Percentiles rank a stretch among this genome's conserved stretches.
phyloP scores from a whole-genome alignment of 2,797 vertebrate species.

The Danio tinwini region DNA sequence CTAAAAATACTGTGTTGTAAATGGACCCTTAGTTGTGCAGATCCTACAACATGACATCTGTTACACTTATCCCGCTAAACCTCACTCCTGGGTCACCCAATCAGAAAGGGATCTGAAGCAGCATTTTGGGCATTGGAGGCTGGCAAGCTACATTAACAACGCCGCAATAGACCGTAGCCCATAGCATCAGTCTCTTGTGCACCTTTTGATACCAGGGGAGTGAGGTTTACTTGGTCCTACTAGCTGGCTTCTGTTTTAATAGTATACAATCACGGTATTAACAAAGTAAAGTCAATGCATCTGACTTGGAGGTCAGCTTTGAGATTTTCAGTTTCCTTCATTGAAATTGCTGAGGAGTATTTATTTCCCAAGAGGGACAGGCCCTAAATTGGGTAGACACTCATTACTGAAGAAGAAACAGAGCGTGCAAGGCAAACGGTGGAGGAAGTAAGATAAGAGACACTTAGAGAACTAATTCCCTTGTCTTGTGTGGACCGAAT shows the following conservation, averaged over 20 bases:
- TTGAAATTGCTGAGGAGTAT: slow-evolving; percentile 72
- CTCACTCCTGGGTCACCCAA: too few relatives aligned
- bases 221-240: too few relatives aligned
- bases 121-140: too few relatives aligned
- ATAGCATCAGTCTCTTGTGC: too few relatives aligned
- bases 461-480: slow-evolving; percentile 80
- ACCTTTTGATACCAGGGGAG: too few relatives aligned
- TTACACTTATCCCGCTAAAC: too few relatives aligned
- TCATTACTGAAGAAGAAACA: slow-evolving; percentile 81
- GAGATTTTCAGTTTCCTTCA: slow-evolving; percentile 73
- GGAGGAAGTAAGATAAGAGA: slow-evolving; percentile 79
- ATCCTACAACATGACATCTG: too few relatives aligned
- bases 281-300: slow-evolving; percentile 71
- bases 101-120: too few relatives aligned
- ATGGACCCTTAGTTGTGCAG: too few relatives aligned
- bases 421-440: slow-evolving; percentile 73
- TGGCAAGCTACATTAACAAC: too few relatives aligned
- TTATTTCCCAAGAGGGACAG: slow-evolving; percentile 70
- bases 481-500: slow-evolving; percentile 73
- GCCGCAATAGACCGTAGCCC: too few relatives aligned
- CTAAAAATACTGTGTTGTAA: too few relatives aligned
- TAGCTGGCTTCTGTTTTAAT: background rate
- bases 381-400: slow-evolving; percentile 81
- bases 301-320: slow-evolving; percentile 50
- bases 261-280: slow-evolving; percentile 13